These are phyloP conservation scores for Perizoma affinitatum DNA, from an alignment of 2,888 invertebrate genomes.

Conservation along the genomic window DNA sequence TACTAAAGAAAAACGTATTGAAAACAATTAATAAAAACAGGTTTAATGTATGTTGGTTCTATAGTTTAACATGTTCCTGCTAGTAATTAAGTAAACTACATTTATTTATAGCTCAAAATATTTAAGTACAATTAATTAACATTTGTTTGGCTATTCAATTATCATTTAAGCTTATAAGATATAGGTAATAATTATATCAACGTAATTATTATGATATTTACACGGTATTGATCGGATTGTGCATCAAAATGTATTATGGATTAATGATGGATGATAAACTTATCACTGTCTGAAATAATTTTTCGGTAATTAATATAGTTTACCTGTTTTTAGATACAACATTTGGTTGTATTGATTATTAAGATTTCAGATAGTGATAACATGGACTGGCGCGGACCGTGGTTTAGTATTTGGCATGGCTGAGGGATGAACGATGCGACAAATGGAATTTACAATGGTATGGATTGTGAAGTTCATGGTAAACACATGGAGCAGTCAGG, in stretches of 20 bases:
- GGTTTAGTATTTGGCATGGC: conserved; percentile 27
- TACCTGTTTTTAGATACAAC: no score
- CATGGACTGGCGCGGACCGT: conserved; percentile 2
- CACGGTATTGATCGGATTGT: conserved; percentile 13
- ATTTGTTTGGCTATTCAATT: conserved; percentile 4
- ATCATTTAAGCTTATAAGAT: conserved; percentile 5
- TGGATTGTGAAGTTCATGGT: conserved; percentile 25
- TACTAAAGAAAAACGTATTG: conserved; percentile 3
- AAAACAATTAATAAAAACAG: conserved; percentile 1
- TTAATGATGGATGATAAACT: conserved; percentile 27
- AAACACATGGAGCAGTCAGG: conserved; percentile 14
- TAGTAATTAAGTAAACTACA: no score
- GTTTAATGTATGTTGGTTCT: conserved; percentile 6
- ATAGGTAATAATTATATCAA: conserved; percentile 9
- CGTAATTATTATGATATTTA: conserved; percentile 16
- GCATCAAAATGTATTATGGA: conserved; percentile 28
- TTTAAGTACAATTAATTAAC: neutral
- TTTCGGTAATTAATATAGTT: neutral
- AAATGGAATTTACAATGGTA: conserved; percentile 33
- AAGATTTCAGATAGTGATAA: conserved; percentile 24
- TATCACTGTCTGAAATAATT: conserved; percentile 11
- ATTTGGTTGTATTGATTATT: neutral
- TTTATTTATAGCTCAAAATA: no score
- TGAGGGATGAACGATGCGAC: conserved; percentile 23
- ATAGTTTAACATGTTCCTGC: neutral